A percentile compares a stretch with the other conserved stretches of the same genome.
phyloP scores from a whole-genome alignment of 2,888 invertebrate species.

The Leucozona laternaria region DNA sequence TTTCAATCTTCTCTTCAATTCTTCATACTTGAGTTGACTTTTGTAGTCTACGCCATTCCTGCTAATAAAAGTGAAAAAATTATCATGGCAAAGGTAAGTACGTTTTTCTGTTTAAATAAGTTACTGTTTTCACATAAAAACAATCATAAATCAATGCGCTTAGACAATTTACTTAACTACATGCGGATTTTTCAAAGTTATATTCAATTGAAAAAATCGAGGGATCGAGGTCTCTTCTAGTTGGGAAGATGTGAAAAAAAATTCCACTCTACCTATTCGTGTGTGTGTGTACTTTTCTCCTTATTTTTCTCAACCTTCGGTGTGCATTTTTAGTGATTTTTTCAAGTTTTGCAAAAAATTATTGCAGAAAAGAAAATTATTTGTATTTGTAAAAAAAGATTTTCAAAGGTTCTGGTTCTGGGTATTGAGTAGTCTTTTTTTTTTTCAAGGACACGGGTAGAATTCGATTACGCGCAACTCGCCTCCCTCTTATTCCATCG shows the following conservation, averaged over 20 bases:
- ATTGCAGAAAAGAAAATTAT: slow-evolving; percentile 6
- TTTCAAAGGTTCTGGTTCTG: slow-evolving; percentile 30
- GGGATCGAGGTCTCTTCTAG: neutral
- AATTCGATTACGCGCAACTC: slow-evolving; percentile 73
- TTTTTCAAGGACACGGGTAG: slow-evolving; percentile 77
- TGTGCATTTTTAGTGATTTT: slow-evolving; percentile 2
- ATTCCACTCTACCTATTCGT: slow-evolving; percentile 20
- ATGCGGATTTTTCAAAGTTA: slow-evolving; percentile 26
- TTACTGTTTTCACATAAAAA: slow-evolving; percentile 25
- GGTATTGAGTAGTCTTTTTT: slow-evolving; percentile 63
- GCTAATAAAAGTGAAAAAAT: slow-evolving; percentile 79
- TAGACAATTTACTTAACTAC: neutral
- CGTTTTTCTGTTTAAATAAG: slow-evolving; percentile 69
- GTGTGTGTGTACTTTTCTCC: slow-evolving; percentile 6
- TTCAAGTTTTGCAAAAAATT: slow-evolving; percentile 6
- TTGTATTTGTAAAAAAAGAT: slow-evolving; percentile 12
- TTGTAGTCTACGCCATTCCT: slow-evolving; percentile 81
- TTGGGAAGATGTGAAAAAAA: slow-evolving; percentile 23
- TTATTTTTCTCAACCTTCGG: slow-evolving; percentile 1
- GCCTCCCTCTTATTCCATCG: slow-evolving; percentile 23
- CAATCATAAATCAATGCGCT: neutral
- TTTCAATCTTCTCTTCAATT: slow-evolving; percentile 41
- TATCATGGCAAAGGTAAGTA: slow-evolving; percentile 82
- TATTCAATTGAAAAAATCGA: slow-evolving; percentile 16
- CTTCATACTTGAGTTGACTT: slow-evolving; percentile 80